Conservation (phyloP, 2,888 invertebrate genomes). For the Melolontha melolontha region DNA sequence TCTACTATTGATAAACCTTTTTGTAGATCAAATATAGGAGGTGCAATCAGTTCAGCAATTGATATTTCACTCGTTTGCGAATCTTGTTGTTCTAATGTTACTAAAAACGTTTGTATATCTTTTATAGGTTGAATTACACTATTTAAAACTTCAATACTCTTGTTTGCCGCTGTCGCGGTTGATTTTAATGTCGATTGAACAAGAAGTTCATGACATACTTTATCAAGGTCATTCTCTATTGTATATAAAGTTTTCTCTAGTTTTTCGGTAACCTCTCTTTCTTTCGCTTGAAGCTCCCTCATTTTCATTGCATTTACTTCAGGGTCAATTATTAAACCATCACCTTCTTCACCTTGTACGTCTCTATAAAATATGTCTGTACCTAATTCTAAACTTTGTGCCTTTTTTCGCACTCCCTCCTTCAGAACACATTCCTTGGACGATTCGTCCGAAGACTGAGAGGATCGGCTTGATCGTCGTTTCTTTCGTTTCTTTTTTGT, state of each 20-base stretch:
- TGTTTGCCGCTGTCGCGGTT: conserved; percentile 74
- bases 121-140: conserved; percentile 73
- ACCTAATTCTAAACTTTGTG: conserved; percentile 62
- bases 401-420: conserved; percentile 55
- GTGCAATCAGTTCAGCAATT: conserved; percentile 70
- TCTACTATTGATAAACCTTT: conserved; percentile 75
- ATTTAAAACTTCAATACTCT: conserved; percentile 75
- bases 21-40: conserved; percentile 74
- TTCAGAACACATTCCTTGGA: conserved; percentile 61
- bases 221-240: conserved; percentile 70
- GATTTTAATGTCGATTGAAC: conserved; percentile 76
- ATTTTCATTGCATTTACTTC: conserved; percentile 65
- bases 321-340: conserved; percentile 69
- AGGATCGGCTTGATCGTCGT: conserved; percentile 55
- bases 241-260: conserved; percentile 64
- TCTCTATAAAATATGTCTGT: conserved; percentile 66
- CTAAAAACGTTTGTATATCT: conserved; percentile 74
- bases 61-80: conserved; percentile 66
- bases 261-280: conserved; percentile 56
- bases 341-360: conserved; percentile 71
- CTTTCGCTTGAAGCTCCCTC: conserved; percentile 60
- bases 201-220: conserved; percentile 75
- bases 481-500: conserved; percentile 66
- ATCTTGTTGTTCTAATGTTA: conserved; percentile 65
- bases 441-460: conserved; percentile 67